Evolutionary conservation across 2,888 invertebrate genomes (phyloP).

Genomic region (Eupeodes luniger): DNA sequence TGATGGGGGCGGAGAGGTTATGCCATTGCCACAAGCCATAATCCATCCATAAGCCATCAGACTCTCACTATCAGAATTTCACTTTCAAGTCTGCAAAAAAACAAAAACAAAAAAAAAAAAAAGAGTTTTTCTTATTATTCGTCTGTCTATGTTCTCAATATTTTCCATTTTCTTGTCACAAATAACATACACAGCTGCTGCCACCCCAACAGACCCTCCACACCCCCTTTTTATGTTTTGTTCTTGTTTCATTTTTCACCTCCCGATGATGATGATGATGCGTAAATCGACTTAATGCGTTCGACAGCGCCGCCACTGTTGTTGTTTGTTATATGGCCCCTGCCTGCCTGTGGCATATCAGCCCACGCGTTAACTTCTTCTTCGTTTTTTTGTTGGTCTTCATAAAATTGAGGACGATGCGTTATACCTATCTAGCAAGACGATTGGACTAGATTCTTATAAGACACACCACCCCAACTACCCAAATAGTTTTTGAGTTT

Average conservation of each 20-base stretch:
- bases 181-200: slow-evolving; percentile 28
- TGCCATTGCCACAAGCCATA: slow-evolving; percentile 9
- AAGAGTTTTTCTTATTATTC: slow-evolving; percentile 3
- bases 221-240: background rate
- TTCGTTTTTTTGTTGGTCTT: too few species aligned
- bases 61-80: slow-evolving; percentile 49
- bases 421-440: slow-evolving; percentile 45
- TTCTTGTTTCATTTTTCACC: background rate
- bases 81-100: slow-evolving; percentile 27
- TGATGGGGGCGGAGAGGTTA: background rate
- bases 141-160: slow-evolving; percentile 37
- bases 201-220: background rate
- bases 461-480: background rate
- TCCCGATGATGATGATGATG: slow-evolving; percentile 20
- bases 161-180: slow-evolving; percentile 66
- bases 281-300: slow-evolving; percentile 67
- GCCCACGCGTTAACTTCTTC: slow-evolving; percentile 46
- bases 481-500: background rate
- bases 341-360: background rate
- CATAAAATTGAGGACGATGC: slow-evolving; percentile 59
- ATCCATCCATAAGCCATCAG: too few species aligned
- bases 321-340: slow-evolving; percentile 5
- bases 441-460: slow-evolving; percentile 58
- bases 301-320: slow-evolving; percentile 32
- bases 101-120: background rate